Conservation (phyloP, 35 echinoderm and acorn worm species). For the Strongylocentrotus purpuratus region DNA sequence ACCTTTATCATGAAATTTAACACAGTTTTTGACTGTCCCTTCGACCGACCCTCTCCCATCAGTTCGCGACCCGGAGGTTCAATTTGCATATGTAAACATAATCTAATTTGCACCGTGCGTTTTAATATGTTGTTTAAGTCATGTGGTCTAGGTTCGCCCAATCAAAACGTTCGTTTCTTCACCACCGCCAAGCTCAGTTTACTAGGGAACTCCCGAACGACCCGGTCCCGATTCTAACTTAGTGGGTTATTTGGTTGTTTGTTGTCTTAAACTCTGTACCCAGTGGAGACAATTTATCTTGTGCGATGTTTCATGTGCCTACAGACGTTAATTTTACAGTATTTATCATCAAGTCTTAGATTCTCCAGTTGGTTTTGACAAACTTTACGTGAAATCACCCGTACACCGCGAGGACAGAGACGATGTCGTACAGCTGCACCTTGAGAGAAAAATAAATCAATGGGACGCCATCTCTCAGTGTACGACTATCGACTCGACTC, state of each 20-base stretch:
- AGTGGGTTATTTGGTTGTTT: conserved; percentile 39
- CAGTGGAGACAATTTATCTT: not conserved
- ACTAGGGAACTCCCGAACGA: conserved; percentile 9
- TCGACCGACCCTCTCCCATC: too few species aligned
- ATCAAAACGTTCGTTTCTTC: conserved; percentile 45
- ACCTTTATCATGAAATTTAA: too few species aligned
- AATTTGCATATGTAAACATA: conserved; percentile 78
- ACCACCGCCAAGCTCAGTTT: conserved; percentile 76
- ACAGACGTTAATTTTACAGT: conserved; percentile 1
- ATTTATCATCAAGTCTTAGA: not conserved
- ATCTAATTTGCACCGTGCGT: not conserved
- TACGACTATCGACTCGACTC: not conserved
- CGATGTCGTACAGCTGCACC: not conserved
- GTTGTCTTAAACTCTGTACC: not conserved
- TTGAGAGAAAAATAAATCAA: not conserved
- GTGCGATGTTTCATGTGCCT: not conserved
- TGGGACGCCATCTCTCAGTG: conserved; percentile 27
- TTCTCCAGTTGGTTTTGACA: not conserved
- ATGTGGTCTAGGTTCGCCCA: conserved; percentile 52
- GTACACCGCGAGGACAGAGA: not conserved
- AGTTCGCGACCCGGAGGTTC: not conserved
- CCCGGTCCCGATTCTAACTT: not conserved
- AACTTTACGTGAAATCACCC: conserved; percentile 10
- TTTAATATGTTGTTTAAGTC: conserved; percentile 38
- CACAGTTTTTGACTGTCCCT: too few species aligned